Base-by-base conservation (phyloP, 2,888 invertebrate species). In the Malthinus seriepunctatus region DNA sequence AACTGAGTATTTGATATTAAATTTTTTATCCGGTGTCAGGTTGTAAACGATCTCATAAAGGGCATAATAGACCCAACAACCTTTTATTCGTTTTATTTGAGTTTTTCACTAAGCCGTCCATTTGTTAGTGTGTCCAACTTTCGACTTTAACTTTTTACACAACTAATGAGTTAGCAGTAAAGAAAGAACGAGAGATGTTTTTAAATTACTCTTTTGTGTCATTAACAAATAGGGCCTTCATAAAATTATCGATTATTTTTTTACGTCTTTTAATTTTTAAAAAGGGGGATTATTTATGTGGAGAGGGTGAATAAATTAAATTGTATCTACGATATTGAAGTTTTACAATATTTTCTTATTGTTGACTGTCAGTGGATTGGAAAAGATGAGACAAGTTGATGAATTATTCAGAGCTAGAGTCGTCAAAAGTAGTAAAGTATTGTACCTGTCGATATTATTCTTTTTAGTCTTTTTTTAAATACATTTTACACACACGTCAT, bases 401-500 rank as follows among this genome's bases (percentile, higher is more conserved):
- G 23, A 23, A 23, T 23, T 23, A 23, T 23, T 23, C 23, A 23
- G 23, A 5, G 23, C 5, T 23, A 2, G 23, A 23, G 23, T 23
- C 23, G 23, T 23, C 23, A 23, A 23, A 23, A 23, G 23, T 23
- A 23, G 23, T 2, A 23, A 23, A 23, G 23, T 23, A 23, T 23
- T 23, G 23, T 23, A 23, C 23, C 23, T 23, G 23, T 23, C 23
- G 23, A 23, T 23, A 23, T 23, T 23, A 23, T 23, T 23, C 23
- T 23, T 23, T 23, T 5, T 2, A 5, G 2, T 23, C 23, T 23
- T 5, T n/a, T n/a, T n/a, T n/a, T n/a, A n/a, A 5, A 23, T 3
- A 23, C 2, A 23, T 23, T 3, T 23, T 23, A 23, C 23, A 23
- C 68, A 67, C 70, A 71, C 69, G 64, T 71, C 67, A 65, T 69